These are phyloP conservation scores for Barypeithes pellucidus DNA, from an alignment of 2,888 invertebrate genomes.

Conservation along the genomic window DNA sequence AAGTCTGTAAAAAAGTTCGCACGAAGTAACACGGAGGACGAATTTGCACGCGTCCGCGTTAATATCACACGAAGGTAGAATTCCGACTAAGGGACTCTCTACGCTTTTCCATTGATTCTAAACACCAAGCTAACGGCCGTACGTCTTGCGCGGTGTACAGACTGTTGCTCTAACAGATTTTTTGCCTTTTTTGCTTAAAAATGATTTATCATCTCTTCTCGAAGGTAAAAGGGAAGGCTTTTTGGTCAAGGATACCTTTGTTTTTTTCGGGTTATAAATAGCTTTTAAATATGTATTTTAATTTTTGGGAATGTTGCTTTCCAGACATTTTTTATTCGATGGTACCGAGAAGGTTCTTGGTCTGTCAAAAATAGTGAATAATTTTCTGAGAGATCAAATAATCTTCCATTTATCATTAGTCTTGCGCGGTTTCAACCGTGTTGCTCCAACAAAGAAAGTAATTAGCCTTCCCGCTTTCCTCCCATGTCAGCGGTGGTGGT, in stretches of 20 bases:
- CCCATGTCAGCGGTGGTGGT: not conserved
- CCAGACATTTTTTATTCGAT: too few relatives aligned
- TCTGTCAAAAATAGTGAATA: too few relatives aligned
- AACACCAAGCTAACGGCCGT: slow-evolving; percentile 43
- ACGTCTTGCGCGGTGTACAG: slow-evolving; percentile 41
- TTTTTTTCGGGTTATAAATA: not conserved
- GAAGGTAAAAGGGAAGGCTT: slow-evolving; percentile 34
- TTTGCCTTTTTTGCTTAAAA: slow-evolving; percentile 46
- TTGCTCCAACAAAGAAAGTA: slow-evolving; percentile 20
- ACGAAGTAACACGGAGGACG: slow-evolving; percentile 4
- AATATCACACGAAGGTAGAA: slow-evolving; percentile 12
- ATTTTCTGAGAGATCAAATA: too few relatives aligned
- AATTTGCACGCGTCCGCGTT: not conserved
- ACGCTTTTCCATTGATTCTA: slow-evolving; percentile 41
- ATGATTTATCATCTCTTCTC: slow-evolving; percentile 47
- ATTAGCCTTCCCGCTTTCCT: too few relatives aligned
- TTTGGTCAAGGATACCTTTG: slow-evolving; percentile 39
- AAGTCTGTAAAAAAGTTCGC: slow-evolving; percentile 5
- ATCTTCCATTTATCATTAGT: too few relatives aligned
- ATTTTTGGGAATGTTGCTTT: too few relatives aligned
- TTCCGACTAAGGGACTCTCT: slow-evolving; percentile 26
- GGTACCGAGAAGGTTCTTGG: too few relatives aligned
- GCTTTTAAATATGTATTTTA: not conserved
- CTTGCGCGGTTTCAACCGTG: slow-evolving; percentile 42
- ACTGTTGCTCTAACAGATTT: slow-evolving; percentile 45